phyloP scores from a whole-genome alignment of 2,888 invertebrate species.

The Noctua fimbriata region DNA sequence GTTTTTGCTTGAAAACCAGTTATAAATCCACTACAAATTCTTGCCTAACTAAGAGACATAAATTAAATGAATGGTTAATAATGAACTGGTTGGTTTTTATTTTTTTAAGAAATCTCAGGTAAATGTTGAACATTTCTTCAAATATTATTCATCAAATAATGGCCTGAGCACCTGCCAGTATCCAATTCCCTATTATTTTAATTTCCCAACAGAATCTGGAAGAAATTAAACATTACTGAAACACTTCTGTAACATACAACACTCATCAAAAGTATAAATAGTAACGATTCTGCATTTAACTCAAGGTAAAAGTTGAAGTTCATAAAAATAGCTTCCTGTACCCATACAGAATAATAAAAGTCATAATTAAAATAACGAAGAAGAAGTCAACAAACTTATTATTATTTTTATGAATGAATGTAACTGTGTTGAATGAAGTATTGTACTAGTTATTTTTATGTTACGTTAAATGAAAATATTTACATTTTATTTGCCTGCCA shows the following conservation, averaged over 20 bases:
- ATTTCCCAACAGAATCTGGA: background rate
- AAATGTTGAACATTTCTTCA: background rate
- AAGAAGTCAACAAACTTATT: background rate
- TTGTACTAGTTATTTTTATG: background rate
- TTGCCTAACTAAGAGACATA: too few relatives aligned
- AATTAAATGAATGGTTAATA: too few relatives aligned
- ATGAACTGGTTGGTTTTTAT: background rate
- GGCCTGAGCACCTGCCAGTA: background rate
- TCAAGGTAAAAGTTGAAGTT: constrained; percentile 25
- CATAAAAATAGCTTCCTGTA: constrained; percentile 10
- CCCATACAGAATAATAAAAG: background rate
- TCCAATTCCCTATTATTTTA: background rate
- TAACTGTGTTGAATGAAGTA: background rate
- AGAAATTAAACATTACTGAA: background rate
- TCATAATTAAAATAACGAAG: background rate
- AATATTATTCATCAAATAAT: background rate
- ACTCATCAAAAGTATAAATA: background rate
- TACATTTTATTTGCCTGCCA: background rate
- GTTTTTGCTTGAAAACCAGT: constrained; percentile 10
- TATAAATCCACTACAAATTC: constrained; percentile 3
- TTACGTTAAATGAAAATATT: background rate
- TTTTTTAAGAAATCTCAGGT: background rate
- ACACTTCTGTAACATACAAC: background rate
- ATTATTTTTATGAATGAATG: constrained; percentile 7
- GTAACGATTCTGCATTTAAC: background rate